Percentiles rank a stretch among this genome's conserved stretches.
phyloP scores from a whole-genome alignment of 1,140 invertebrate genomes.

The Samia ricini region DNA sequence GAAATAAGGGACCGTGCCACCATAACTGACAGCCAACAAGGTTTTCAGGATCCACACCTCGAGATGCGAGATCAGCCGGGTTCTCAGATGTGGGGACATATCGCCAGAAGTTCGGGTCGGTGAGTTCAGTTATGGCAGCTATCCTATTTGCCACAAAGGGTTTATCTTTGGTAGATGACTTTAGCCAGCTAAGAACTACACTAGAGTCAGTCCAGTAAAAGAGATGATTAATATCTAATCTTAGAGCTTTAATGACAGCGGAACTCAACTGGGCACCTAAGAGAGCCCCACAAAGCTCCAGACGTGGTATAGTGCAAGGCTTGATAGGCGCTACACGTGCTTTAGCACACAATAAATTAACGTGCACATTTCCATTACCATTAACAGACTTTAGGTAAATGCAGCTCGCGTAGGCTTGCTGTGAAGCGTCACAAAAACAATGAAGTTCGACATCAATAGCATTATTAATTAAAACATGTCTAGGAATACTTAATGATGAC shows the following conservation, averaged over 20 bases:
- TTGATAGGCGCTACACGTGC: constrained; percentile 21
- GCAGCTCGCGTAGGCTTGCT: constrained; percentile 17
- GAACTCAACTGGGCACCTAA: constrained; percentile 20
- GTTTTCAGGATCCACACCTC: constrained; percentile 4
- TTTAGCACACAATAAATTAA: constrained; percentile 26
- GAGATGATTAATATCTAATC: neutral
- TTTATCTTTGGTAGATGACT: constrained; percentile 7
- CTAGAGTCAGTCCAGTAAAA: constrained; percentile 31
- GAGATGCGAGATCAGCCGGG: constrained; percentile 13
- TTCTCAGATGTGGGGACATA: constrained; percentile 13
- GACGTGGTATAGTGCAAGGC: constrained; percentile 26
- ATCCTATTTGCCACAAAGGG: constrained; percentile 18
- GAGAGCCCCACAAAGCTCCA: constrained; percentile 26
- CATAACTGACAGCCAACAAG: constrained; percentile 5
- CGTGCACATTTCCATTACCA: neutral
- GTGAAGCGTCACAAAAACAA: constrained; percentile 25
- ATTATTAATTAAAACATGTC: constrained; percentile 14
- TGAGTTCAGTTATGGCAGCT: constrained; percentile 13
- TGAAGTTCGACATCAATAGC: constrained; percentile 19
- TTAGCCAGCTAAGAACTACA: constrained; percentile 26
- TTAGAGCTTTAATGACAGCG: constrained; percentile 9
- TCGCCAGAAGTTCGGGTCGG: constrained; percentile 7
- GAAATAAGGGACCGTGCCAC: constrained; percentile 22
- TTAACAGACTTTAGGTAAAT: constrained; percentile 22
- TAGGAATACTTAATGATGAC: constrained; percentile 5